Evolutionary conservation across 2,888 invertebrate species (phyloP), one percentile per base, ranked within the genome.

Genomic region (Tenthredo livida): DNA sequence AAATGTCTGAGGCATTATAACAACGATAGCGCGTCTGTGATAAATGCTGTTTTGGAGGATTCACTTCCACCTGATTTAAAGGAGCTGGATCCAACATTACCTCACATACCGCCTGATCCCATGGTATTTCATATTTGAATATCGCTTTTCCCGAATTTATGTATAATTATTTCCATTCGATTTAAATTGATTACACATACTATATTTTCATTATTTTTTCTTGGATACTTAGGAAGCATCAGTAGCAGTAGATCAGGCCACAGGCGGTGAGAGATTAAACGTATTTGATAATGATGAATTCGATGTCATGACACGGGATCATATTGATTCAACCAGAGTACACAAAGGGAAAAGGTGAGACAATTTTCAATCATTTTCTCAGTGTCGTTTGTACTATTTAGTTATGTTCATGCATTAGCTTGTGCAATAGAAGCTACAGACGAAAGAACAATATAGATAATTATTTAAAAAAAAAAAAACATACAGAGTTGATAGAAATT

Each of bases 21-120:
- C 29, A 97, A 96, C 92, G 95, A 96, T 88, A 94, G 96, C 0
- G 97, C 96, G 88, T 95, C 95, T 88, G 97, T 98, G 3, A 96
- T 99, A 86, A 96, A 97, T 91, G 97, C 97, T 75, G 94, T 98
- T 86, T 93, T 99, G 78, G 98, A 98, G 93, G 96, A 96, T 88
- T 95, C 95, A 87, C 93, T 97, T 43, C 96, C 96, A 1, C 91
- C 94, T 0, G 90, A 93, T 84, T 91, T 94, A 50, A 91, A 93
- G 73, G 84, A 88, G 50, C 43, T 93, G 84, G 95, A 96, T 92
- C 94, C 93, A 70, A 93, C 92, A 9, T 92, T 96, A 77, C 95
- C 95, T 0, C 94, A 96, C 86, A 96, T 97, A 87, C 96, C 96
- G 0, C 94, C 95, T 21, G 96, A 96, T 90, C 91, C 93, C 0